Evolutionary conservation across 2,888 invertebrate species (phyloP).

Genomic region (Tenthredo amoena): DNA sequence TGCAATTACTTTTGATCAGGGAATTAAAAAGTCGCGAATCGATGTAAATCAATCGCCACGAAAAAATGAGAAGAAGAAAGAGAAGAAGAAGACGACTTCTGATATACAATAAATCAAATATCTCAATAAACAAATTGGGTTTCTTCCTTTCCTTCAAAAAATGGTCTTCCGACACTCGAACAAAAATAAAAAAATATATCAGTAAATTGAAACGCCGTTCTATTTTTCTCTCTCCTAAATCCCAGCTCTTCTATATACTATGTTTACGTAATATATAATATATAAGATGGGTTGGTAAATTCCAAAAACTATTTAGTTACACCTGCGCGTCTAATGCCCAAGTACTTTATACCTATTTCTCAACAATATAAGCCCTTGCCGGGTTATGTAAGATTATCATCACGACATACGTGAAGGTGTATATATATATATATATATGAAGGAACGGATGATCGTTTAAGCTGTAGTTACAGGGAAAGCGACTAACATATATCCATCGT

Average conservation of each 20-base stretch:
- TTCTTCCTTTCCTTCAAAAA: background rate
- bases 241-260: background rate
- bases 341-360: slow-evolving; percentile 24
- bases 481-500: background rate
- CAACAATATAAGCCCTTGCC: slow-evolving; percentile 12
- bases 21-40: too few species aligned
- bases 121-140: background rate
- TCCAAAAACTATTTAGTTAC: background rate
- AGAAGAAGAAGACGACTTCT: background rate
- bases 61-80: background rate
- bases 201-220: background rate
- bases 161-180: background rate
- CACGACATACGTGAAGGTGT: background rate
- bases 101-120: background rate
- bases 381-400: slow-evolving; percentile 28
- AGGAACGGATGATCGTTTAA: background rate
- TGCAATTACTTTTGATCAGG: too few species aligned
- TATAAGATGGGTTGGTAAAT: background rate
- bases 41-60: background rate
- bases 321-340: background rate
- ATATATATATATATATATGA: background rate
- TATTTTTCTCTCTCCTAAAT: background rate
- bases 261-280: background rate
- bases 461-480: slow-evolving; percentile 2
- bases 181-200: background rate